These are phyloP conservation scores for Ivindomyrus marchei DNA, from an alignment of 2,113 vertebrate genomes.

Conservation along the genomic window DNA sequence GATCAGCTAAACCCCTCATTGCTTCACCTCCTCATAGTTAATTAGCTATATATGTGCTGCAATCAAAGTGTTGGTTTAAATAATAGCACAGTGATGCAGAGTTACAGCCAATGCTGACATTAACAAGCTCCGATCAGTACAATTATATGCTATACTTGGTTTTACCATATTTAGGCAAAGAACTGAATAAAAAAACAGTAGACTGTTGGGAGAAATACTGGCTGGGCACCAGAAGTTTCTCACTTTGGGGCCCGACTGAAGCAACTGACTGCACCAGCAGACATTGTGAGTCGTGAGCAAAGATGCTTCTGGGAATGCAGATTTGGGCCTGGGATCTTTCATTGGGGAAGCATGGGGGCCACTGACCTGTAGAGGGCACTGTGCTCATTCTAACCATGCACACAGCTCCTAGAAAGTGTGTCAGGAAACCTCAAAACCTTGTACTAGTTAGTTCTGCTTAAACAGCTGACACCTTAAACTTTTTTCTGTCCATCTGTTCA, in stretches of 20 bases:
- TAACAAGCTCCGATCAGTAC: neutral
- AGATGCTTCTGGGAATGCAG: neutral
- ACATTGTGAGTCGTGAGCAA: neutral
- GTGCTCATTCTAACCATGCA: neutral
- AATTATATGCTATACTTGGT: neutral
- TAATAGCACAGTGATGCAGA: neutral
- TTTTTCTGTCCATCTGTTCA: neutral
- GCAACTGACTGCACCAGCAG: neutral
- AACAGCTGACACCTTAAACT: neutral
- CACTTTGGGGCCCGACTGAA: neutral
- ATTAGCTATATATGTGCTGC: neutral
- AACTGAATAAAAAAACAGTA: neutral
- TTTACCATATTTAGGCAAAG: neutral
- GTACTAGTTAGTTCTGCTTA: neutral
- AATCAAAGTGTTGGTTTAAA: neutral
- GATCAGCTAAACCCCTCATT: neutral
- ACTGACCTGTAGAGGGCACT: neutral
- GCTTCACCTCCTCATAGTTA: neutral
- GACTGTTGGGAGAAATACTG: neutral
- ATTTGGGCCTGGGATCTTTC: neutral
- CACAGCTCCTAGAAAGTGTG: neutral
- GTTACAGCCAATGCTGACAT: neutral
- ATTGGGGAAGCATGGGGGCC: neutral
- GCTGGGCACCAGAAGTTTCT: neutral
- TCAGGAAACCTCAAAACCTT: neutral